Percentiles rank a stretch among this genome's conserved stretches.
Evolutionary conservation across 2,113 vertebrate species (phyloP).

Genomic region (Dasypus novemcinctus): DNA sequence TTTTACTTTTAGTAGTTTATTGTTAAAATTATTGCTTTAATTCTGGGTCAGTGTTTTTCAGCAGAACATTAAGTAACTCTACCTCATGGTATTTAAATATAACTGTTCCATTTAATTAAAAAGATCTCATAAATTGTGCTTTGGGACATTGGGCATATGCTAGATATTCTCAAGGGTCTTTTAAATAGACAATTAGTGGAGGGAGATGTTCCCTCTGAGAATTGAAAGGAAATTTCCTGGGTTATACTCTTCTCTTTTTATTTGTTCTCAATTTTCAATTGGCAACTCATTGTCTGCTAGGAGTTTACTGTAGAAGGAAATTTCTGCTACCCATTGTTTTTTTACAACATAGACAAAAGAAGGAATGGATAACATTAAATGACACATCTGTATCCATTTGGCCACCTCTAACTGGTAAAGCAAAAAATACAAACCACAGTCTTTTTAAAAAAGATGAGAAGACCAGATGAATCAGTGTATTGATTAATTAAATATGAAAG

Average conservation of each 20-base stretch:
- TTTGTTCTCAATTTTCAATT: conserved; percentile 55
- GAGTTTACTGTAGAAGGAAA: conserved; percentile 40
- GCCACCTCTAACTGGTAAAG: conserved; percentile 11
- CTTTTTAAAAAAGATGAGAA: conserved; percentile 40
- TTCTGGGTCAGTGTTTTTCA: conserved; percentile 41
- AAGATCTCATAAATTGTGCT: not conserved
- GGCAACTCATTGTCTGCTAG: conserved; percentile 52
- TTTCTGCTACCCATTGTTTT: conserved; percentile 61
- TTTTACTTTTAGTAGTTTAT: conserved; percentile 38
- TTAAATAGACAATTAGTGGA: conserved; percentile 28
- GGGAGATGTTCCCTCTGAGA: not conserved
- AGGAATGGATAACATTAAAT: conserved; percentile 62
- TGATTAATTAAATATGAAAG: conserved; percentile 42
- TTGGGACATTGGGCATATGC: not conserved
- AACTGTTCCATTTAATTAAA: conserved; percentile 25
- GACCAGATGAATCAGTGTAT: not conserved
- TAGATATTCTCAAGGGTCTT: conserved; percentile 45
- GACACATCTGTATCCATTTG: conserved; percentile 63
- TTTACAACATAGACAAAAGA: conserved; percentile 63
- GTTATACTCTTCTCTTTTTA: conserved; percentile 50
- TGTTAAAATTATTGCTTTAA: conserved; percentile 40
- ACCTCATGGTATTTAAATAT: conserved; percentile 35
- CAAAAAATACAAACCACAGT: conserved; percentile 36
- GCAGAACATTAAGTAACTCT: not conserved
- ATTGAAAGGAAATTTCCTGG: conserved; percentile 34